Evolutionary conservation across 2,797 vertebrate species (phyloP).

Genomic region (Leuciscus waleckii): DNA sequence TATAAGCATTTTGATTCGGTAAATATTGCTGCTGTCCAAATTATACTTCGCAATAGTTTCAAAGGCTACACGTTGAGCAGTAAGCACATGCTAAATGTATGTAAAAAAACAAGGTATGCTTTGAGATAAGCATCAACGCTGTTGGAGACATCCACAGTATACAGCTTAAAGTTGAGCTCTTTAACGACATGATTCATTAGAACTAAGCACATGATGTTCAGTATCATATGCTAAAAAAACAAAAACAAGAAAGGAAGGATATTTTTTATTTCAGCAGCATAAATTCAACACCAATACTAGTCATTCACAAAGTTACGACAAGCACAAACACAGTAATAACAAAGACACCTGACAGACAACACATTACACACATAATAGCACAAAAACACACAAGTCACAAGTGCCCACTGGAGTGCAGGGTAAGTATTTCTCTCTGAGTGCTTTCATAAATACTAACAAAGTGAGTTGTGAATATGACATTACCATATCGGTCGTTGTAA

Average conservation of each 20-base stretch:
- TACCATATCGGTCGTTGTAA: slow-evolving; percentile 1
- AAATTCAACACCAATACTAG: neutral
- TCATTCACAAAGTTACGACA: slow-evolving; percentile 15
- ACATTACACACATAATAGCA: slow-evolving; percentile 38
- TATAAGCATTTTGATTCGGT: neutral
- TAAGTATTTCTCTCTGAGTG: slow-evolving; percentile 33
- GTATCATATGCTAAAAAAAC: neutral
- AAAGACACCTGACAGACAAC: slow-evolving; percentile 33
- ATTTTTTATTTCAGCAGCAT: slow-evolving; percentile 4
- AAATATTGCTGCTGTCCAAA: neutral
- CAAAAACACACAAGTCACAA: slow-evolving; percentile 49
- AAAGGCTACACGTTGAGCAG: neutral
- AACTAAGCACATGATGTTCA: neutral
- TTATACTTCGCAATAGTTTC: neutral
- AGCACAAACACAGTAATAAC: slow-evolving; percentile 27
- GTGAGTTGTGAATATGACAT: slow-evolving; percentile 35
- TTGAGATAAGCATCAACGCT: neutral
- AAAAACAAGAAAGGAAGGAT: neutral
- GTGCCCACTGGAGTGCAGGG: slow-evolving; percentile 61
- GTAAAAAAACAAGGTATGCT: neutral
- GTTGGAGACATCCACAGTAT: neutral
- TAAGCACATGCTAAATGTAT: neutral
- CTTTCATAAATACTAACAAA: slow-evolving; percentile 11
- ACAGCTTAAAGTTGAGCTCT: neutral
- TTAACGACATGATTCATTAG: neutral